Base-by-base conservation (phyloP, 37 sponge, comb jelly and placozoan species). In the Halichondria panicea region DNA sequence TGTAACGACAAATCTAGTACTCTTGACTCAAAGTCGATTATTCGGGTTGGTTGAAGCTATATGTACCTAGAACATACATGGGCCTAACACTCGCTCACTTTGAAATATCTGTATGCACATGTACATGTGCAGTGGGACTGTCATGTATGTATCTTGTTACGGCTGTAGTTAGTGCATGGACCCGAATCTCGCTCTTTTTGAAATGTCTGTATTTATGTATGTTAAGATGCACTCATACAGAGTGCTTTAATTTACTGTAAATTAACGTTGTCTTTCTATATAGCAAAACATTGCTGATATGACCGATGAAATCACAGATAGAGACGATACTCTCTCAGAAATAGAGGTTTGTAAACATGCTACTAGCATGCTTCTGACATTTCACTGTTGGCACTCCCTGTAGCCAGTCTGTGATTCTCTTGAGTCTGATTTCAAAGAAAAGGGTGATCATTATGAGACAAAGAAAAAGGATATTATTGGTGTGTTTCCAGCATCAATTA, bases 401-500 rank as follows among this genome's bases (percentile, higher is more conserved):
- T 53, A 43, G 80, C 87, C 80, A 41, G 1, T 43, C 27, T 71
- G 66, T 21, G n/a, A 19, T 12, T 43, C 67, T 21, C 54, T 79
- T 27, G 80, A 79, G 46, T 60, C 55, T 19, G 75, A 79, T n/a
- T 66, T 31, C 21, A 60, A 71, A 19, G 48, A 63, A 30, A 66
- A 37, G 12, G 32, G 8, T 66, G 59, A 39, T 22, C 13, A 57
- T 39, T 79, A 86, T 79, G 80, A 86, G 42, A 45, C 53, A 15
- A 79, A 72, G 46, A 79, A 73, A 37, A 86, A 72, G 63, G 68
- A 74, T 32, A 19, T 86, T 24, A 73, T 86, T 34, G 74, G 87
- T 86, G 33, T 11, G 63, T 35, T 13, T 34, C 15, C 1, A 22
- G 2, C 8, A 38, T 21, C 60, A 1, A 37, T 43, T 4, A 18